Conservation (phyloP, 2,888 invertebrate genomes). For the Germaria angustata region DNA sequence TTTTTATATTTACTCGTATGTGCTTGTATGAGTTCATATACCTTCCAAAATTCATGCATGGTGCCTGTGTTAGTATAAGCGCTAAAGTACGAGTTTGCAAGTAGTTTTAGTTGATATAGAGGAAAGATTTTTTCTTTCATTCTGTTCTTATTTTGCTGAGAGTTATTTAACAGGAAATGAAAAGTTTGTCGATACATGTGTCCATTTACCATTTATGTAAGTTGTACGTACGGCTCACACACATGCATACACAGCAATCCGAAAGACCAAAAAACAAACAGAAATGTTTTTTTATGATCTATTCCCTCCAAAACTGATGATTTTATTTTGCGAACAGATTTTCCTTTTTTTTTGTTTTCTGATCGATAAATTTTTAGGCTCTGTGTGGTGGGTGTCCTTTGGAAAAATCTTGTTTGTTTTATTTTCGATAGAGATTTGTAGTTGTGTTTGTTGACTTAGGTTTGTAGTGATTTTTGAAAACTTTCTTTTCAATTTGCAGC, state of each 20-base stretch:
- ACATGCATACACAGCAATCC: not conserved
- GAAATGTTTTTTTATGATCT: not conserved
- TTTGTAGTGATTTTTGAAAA: not conserved
- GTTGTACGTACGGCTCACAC: conserved; percentile 6
- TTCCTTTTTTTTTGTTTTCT: not conserved
- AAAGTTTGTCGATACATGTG: conserved; percentile 44
- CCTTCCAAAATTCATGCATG: not conserved
- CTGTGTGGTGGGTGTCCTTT: not conserved
- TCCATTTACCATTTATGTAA: conserved; percentile 38
- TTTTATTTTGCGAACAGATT: not conserved
- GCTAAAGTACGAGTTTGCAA: not conserved
- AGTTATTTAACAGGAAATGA: conserved; percentile 35
- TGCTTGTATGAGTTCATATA: not conserved
- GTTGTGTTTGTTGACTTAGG: conserved; percentile 56
- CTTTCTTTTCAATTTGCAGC: not conserved
- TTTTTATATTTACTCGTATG: not conserved
- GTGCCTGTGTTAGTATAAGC: not conserved
- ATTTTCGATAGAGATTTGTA: conserved; percentile 44
- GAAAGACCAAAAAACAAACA: not conserved
- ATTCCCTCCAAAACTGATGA: not conserved
- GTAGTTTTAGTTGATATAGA: not conserved
- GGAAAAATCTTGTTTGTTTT: not conserved
- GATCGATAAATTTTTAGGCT: not conserved
- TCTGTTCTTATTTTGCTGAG: not conserved
- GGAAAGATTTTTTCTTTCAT: not conserved